Conservation (phyloP, 2,797 vertebrate genomes). For the Microcaecilia unicolor region DNA sequence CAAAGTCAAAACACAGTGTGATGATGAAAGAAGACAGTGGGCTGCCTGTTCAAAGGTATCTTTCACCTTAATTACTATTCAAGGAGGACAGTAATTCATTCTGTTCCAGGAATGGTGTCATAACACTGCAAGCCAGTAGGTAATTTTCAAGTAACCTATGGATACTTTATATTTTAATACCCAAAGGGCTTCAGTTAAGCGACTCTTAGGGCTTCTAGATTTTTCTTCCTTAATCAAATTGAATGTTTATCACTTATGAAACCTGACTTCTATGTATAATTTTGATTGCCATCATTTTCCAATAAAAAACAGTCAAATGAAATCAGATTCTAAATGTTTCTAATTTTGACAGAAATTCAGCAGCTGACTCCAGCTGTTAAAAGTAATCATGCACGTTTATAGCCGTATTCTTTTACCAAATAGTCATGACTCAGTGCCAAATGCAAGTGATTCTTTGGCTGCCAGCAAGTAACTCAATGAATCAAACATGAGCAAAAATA, state of each 20-base stretch:
- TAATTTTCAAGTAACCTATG: no score
- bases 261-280: neutral
- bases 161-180: no score
- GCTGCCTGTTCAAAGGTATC: no score
- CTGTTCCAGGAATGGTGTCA: no score
- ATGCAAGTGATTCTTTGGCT: conserved; percentile 17
- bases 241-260: neutral
- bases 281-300: neutral
- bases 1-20: no score
- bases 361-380: conserved; percentile 29
- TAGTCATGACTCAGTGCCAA: conserved; percentile 30
- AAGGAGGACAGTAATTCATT: no score
- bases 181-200: no score
- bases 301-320: conserved; percentile 8
- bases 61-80: no score
- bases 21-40: no score
- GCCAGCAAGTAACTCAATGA: conserved; percentile 26
- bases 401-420: conserved; percentile 45
- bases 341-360: conserved; percentile 29
- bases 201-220: no score
- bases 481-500: conserved; percentile 11
- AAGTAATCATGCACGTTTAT: conserved; percentile 15
- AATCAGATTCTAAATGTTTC: conserved; percentile 28
- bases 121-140: no score
- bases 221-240: conserved; percentile 3